These are phyloP conservation scores for Lytechinus variegatus DNA, from an alignment of 35 echinoderm and acorn worm species.

Conservation along the genomic window DNA sequence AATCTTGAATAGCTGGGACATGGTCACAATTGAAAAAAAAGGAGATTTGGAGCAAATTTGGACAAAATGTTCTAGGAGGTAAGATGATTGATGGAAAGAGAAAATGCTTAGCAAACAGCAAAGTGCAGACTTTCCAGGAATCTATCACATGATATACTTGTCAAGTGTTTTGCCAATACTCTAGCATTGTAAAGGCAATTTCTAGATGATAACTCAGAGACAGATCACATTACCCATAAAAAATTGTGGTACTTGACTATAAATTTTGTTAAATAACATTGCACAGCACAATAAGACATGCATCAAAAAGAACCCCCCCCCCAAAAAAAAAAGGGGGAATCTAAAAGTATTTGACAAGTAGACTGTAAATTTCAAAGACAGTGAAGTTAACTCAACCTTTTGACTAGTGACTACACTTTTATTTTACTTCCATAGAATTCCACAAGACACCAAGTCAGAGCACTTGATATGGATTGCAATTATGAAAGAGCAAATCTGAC, in stretches of 20 bases:
- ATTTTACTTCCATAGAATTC: no score
- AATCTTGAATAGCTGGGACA: neutral
- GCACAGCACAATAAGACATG: no score
- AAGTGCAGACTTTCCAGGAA: neutral
- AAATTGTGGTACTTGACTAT: neutral
- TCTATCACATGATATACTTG: neutral
- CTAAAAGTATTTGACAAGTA: no score
- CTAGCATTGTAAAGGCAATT: neutral
- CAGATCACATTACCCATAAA: neutral
- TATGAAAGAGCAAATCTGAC: no score
- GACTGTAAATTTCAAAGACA: no score
- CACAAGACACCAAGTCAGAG: no score
- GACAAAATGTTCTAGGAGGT: neutral
- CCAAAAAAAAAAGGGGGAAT: no score
- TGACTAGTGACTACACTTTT: no score
- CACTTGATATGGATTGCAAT: no score
- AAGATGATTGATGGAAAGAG: neutral
- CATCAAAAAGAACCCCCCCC: no score
- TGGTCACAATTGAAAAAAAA: neutral
- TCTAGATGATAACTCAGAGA: neutral
- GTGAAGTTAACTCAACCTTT: no score
- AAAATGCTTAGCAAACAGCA: neutral
- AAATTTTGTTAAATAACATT: neutral
- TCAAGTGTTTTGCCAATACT: conserved; percentile 2
- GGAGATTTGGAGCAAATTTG: neutral